Conservation (phyloP, 2,113 vertebrate genomes). For the Hippocampus abdominalis region DNA sequence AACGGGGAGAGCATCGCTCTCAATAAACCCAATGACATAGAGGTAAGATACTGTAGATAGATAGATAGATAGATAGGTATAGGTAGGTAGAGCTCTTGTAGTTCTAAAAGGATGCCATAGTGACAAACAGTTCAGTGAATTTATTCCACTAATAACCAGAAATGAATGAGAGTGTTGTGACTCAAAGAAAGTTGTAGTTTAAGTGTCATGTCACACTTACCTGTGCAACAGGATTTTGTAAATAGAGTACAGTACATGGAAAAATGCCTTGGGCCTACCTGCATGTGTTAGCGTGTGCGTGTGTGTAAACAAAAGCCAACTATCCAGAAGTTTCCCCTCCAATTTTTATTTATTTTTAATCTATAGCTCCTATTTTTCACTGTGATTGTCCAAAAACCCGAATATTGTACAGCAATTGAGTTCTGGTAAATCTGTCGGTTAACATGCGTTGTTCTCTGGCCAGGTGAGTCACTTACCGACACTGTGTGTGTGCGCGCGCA, state of each 20-base stretch:
- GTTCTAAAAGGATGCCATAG: not conserved
- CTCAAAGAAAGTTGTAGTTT: not conserved
- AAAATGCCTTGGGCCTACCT: not conserved
- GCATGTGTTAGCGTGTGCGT: not conserved
- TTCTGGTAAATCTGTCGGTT: not conserved
- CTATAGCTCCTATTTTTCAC: too few species aligned
- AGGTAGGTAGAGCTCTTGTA: not conserved
- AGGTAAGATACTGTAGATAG: slow-evolving; percentile 27
- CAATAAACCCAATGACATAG: slow-evolving; percentile 24
- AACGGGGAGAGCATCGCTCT: slow-evolving; percentile 19
- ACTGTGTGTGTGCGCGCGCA: not conserved
- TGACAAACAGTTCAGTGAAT: not conserved
- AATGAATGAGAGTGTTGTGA: slow-evolving; percentile 27
- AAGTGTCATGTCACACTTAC: slow-evolving; percentile 19
- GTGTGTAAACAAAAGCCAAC: slow-evolving; percentile 3
- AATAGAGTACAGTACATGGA: not conserved
- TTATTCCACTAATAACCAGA: not conserved
- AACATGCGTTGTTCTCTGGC: slow-evolving; percentile 1
- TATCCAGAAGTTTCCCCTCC: not conserved
- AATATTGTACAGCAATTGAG: not conserved
- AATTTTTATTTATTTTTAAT: too few species aligned
- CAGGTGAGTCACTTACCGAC: slow-evolving; percentile 20
- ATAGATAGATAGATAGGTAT: not conserved
- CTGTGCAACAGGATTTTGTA: not conserved
- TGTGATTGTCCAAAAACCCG: not conserved